Evolutionary conservation across 53 echinoderm and acorn worm genomes (phyloP).

Genomic region (Henricia sp.): DNA sequence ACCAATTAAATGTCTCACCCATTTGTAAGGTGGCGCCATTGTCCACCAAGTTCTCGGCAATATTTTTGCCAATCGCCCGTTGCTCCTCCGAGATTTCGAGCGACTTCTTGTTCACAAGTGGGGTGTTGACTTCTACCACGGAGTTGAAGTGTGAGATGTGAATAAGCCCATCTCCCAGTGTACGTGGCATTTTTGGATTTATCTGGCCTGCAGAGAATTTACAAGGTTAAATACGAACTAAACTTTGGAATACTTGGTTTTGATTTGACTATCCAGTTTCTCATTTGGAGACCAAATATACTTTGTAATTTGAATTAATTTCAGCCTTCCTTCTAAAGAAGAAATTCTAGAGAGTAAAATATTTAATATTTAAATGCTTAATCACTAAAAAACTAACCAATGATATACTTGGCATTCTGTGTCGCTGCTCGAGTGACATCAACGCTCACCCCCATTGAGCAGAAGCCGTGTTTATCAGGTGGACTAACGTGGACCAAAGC

Average conservation of each 20-base stretch:
- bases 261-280: no score
- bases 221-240: no score
- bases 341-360: no score
- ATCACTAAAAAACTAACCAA: conserved; percentile 7
- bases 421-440: conserved; percentile 38
- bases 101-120: conserved; percentile 17
- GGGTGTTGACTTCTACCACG: conserved; percentile 30
- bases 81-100: conserved; percentile 1
- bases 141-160: conserved; percentile 51
- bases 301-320: neutral
- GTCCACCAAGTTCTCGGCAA: conserved; percentile 53
- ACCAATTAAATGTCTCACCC: no score
- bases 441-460: conserved; percentile 48
- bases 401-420: conserved; percentile 52
- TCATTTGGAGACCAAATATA: no score
- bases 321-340: no score
- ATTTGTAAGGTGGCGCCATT: conserved; percentile 51
- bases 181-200: conserved; percentile 48
- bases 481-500: conserved; percentile 47
- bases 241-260: no score
- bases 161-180: conserved; percentile 50
- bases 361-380: no score
- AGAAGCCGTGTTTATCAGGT: conserved; percentile 52
- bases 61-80: conserved; percentile 18
- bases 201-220: conserved; percentile 28